Base-by-base conservation (phyloP, 2,113 vertebrate genomes). In the Pedetes capensis region DNA sequence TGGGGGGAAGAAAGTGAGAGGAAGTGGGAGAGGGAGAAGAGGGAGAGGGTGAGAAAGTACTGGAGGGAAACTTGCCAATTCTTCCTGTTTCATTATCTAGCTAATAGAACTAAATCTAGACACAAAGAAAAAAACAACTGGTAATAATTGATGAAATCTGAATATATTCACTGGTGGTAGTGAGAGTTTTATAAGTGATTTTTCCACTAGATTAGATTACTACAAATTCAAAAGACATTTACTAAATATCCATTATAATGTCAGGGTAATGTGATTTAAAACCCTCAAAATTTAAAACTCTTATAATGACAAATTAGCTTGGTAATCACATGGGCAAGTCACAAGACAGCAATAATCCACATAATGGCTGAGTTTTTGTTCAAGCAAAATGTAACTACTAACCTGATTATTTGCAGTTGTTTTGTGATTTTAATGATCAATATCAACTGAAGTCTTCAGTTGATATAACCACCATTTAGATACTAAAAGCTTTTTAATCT, bases 231-330 rank as follows among this genome's bases (percentile, higher is more conserved):
- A 87, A 68, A 93, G 75, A 57, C 69, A 82, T 69, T 91, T 87
- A 91, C n/a, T 39, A 78, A 72, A 87, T 66, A 94, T 57, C 75
- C 71, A 95, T 84, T 84, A 92, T 72, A 94, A 95, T 76, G 76
- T 91, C 53, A 83, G 76, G 34, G 37, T 93, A 85, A 95, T 82
- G 66, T 14, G 42, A 81, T 49, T 68, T 55, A 84, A 93, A 95
- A 83, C 0, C 64, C 76, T 71, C 80, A 74, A 9, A 85, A 82
- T 47, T 91, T 42, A 92, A 84, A 91, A 91, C 34, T 66, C 71
- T 49, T 55, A 55, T 63, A 92, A 93, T 57, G 87, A 95, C 69
- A 71, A 81, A 93, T 81, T 51, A 90, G 68, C 34, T 61, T 85
- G 55, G 37, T 59, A 91, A 90, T 90, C 68, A 64, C 34, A 69